Conservation (phyloP, 2,797 vertebrate species). For the Parambassis ranga region DNA sequence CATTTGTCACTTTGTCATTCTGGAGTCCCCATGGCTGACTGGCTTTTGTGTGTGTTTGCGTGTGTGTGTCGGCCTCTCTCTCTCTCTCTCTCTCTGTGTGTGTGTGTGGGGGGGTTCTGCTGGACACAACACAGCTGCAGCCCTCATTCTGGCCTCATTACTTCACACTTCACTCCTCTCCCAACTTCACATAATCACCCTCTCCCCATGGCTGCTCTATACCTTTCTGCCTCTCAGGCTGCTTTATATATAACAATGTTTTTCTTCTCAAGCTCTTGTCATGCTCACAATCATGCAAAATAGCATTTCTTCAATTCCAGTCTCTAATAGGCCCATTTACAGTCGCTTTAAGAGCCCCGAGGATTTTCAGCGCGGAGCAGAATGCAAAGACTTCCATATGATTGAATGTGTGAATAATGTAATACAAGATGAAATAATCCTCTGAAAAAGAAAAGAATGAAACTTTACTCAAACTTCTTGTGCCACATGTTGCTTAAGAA, state of each 20-base stretch:
- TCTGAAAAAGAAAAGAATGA: too few species aligned
- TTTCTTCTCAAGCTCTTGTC: neutral
- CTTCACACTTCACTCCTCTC: conserved; percentile 62
- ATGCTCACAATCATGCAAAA: neutral
- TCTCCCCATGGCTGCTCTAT: conserved; percentile 9
- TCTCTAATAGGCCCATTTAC: neutral
- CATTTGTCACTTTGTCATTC: conserved; percentile 73
- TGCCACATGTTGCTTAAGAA: too few species aligned
- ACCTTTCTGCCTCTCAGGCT: neutral
- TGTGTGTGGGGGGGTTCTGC: conserved; percentile 23
- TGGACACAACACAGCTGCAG: conserved; percentile 64
- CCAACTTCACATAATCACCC: conserved; percentile 25
- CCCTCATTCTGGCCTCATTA: conserved; percentile 63
- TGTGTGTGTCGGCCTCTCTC: conserved; percentile 2
- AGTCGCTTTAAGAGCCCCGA: neutral
- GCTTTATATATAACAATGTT: neutral
- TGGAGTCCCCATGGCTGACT: conserved; percentile 53
- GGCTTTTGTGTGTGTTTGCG: conserved; percentile 10
- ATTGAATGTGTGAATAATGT: too few species aligned
- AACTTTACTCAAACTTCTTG: too few species aligned
- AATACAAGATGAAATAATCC: too few species aligned
- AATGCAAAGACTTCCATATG: conserved; percentile 2
- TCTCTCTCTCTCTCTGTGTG: neutral
- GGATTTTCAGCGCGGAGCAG: neutral
- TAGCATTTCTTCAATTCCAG: neutral